Conservation (phyloP, 2,797 vertebrate species). For the Siniperca undulata region DNA sequence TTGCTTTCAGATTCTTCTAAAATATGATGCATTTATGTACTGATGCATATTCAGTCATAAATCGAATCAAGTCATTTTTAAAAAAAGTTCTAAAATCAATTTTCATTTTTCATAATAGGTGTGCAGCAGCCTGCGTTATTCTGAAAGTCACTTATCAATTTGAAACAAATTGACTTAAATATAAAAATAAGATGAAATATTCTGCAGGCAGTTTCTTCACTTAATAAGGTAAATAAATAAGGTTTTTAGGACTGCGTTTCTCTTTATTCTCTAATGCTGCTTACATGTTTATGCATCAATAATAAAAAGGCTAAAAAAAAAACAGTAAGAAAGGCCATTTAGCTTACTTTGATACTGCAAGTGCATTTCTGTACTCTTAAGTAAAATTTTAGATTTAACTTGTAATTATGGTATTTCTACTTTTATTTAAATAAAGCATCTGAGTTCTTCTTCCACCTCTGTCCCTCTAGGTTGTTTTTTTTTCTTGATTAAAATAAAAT, state of each 20-base stretch:
- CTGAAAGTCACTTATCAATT: no score
- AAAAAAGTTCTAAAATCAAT: background rate
- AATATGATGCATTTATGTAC: background rate
- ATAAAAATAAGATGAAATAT: background rate
- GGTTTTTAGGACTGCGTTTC: background rate
- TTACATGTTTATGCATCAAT: background rate
- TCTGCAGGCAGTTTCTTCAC: background rate
- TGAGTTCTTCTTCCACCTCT: background rate
- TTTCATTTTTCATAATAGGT: background rate
- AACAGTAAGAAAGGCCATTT: background rate
- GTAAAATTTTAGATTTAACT: background rate
- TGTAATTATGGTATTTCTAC: background rate
- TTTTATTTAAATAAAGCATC: background rate
- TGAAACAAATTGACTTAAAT: background rate
- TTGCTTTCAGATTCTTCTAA: background rate
- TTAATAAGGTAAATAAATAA: no score
- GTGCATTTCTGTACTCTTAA: background rate
- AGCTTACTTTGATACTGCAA: background rate
- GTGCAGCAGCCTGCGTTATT: background rate
- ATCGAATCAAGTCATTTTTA: background rate
- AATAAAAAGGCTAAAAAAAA: fast-evolving
- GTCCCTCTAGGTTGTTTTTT: no score
- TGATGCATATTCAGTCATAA: background rate
- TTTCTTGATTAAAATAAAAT: background rate
- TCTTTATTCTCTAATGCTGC: background rate